Conservation (phyloP, 37 sponge, comb jelly and placozoan species). For the Cladorhizidae sp. region DNA sequence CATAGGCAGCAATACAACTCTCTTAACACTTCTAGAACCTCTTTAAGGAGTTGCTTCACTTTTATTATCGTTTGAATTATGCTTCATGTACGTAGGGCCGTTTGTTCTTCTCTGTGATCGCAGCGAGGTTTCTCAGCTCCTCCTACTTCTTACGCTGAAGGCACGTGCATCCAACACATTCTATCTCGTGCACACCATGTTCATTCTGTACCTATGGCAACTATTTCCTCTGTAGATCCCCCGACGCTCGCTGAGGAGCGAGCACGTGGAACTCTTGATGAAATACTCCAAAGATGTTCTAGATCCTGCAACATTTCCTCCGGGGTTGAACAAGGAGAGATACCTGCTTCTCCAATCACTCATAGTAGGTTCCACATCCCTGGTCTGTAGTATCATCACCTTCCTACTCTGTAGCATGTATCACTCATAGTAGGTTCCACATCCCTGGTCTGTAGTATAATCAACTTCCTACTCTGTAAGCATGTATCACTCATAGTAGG, state of each 20-base stretch:
- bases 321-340: background rate
- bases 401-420: too few relatives aligned
- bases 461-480: too few relatives aligned
- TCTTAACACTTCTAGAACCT: too few relatives aligned
- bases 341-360: slow-evolving; percentile 45
- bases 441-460: too few relatives aligned
- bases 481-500: too few relatives aligned
- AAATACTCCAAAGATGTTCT: slow-evolving; percentile 26
- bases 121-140: slow-evolving; percentile 42
- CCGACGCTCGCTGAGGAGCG: slow-evolving; percentile 4
- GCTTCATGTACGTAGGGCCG: too few relatives aligned
- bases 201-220: background rate
- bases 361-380: slow-evolving; percentile 8
- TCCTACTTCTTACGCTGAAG: slow-evolving; percentile 59
- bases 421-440: too few relatives aligned
- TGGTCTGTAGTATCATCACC: background rate
- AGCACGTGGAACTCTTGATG: slow-evolving; percentile 10
- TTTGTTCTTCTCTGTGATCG: slow-evolving; percentile 13
- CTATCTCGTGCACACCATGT: slow-evolving; percentile 5
- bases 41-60: too few relatives aligned
- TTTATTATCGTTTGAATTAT: too few relatives aligned
- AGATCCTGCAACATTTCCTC: background rate
- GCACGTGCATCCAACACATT: slow-evolving; percentile 2
- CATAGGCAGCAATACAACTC: too few relatives aligned
- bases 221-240: slow-evolving; percentile 18